A percentile compares a stretch with the other conserved stretches of the same genome.
phyloP scores from a whole-genome alignment of 2,888 invertebrate genomes.

The Eupeodes latifasciatus region DNA sequence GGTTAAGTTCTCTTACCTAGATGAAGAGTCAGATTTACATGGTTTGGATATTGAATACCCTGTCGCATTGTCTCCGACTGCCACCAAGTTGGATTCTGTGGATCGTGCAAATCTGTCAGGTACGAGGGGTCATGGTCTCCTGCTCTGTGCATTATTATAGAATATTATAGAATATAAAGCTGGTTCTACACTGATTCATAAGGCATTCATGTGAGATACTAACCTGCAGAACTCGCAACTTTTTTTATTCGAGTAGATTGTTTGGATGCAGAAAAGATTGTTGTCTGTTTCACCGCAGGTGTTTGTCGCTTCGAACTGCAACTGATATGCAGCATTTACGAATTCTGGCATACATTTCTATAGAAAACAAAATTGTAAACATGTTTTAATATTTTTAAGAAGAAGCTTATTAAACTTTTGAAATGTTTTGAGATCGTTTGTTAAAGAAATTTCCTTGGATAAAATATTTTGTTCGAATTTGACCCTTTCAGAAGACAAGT shows the following conservation, averaged over 20 bases:
- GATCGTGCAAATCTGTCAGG: constrained; percentile 96
- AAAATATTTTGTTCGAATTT: too few species aligned
- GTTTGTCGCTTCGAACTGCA: constrained; percentile 96
- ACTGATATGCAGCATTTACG: constrained; percentile 97
- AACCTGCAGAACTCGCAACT: constrained; percentile 92
- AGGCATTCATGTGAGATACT: constrained; percentile 72
- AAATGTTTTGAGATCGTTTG: too few species aligned
- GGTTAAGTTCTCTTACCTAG: constrained; percentile 87
- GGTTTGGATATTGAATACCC: constrained; percentile 94
- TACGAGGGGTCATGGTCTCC: constrained; percentile 89
- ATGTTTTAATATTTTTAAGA: too few species aligned
- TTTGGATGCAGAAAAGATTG: constrained; percentile 95
- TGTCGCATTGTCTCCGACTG: constrained; percentile 99
- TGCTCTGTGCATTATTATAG: constrained; percentile 78
- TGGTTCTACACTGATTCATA: constrained; percentile 60
- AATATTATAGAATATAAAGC: constrained; percentile 10
- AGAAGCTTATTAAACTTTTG: background rate
- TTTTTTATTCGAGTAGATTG: constrained; percentile 90
- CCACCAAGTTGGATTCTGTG: constrained; percentile 97
- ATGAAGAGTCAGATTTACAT: constrained; percentile 95
- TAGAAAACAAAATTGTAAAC: constrained; percentile 84
- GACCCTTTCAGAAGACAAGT: too few species aligned
- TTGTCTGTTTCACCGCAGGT: constrained; percentile 95
- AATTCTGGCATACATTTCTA: constrained; percentile 98
- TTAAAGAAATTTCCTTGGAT: too few species aligned